Evolutionary conservation across 2,888 invertebrate species (phyloP), one percentile per base, ranked within the genome.

Genomic region (Unio delphinus): DNA sequence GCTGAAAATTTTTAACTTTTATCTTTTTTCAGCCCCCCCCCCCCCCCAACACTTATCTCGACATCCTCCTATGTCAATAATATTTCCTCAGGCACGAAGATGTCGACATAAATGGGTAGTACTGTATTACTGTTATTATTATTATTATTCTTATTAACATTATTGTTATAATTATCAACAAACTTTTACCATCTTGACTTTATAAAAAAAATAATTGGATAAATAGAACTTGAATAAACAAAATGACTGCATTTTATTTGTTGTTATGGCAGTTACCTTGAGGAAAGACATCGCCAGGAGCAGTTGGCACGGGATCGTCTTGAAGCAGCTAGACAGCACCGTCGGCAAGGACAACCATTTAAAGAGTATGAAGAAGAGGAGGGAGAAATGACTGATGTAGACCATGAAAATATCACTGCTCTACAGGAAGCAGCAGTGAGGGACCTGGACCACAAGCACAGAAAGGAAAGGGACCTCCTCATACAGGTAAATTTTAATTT

Each of bases 231-330:
- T 59, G 11, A 59, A 23, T 59, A 59, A 59, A 18, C 55, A 7
- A 62, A 8, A 62, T 28, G 30, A 23, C 11, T 59, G 59, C 23
- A 59, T 59, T 30, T 18, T 3, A 30, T 26, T 30, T 30, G n/a
- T 26, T 61, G 30, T 8, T 26, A 11, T 23, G 54, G 23, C 67
- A 82, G 81, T 58, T 58, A 70, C 18, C 55, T 72, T 54, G 70
- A 79, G 45, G 83, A 86, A 61, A 79, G 80, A 64, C 67, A 72
- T n/a, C 62, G 84, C 61, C 87, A 87, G 64, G 81, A 83, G 72
- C 76, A 79, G 56, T 72, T 87, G 30, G 87, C 87, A 1, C 73
- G 74, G 56, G 85, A 85, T 65, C 77, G 87, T 64, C 79, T 87
- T 18, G 81, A 80, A 61, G 85, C 83, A n/a, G 80, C 82, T 1